Evolutionary conservation across 2,113 vertebrate genomes (phyloP), one percentile per base, ranked within the genome.

Genomic region (Trematomus loennbergii): DNA sequence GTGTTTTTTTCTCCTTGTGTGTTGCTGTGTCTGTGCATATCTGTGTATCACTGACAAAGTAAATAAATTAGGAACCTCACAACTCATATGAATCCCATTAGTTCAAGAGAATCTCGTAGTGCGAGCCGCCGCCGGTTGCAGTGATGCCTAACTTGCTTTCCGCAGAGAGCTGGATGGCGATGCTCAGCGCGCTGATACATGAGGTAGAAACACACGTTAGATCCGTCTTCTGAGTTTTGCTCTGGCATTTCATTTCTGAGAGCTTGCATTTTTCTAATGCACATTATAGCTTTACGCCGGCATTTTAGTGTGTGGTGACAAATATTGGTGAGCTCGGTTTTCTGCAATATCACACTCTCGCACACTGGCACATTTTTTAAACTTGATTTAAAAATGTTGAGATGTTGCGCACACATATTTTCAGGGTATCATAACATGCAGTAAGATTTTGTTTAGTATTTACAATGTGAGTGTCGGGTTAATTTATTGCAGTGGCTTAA

Each of bases 51-150:
- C 62, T 77, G 80, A 85, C 82, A 91, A 89, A 91, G 90, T 88
- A 89, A 91, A 93, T 91, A 91, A 86, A 94, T 93, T 87, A 93
- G 85, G 58, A 82, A 85, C 75, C 88, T 89, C 92, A 91, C 91
- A 86, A 87, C 87, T 97, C 96, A 96, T 96, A 96, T 95, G 96
- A 96, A 96, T 95, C 94, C 96, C 96, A 97, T 97, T 97, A 97
- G 96, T 97, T 97, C 91, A 78, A 67, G 91, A 83, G 95, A 94
- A 97, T 97, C 96, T 97, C 78, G 12, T 17, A 2, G 91, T 80
- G 91, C 82, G 93, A 86, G 52, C 65, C 84, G 89, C 91, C 74
- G 82, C 85, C 33, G 90, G 84, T 87, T 84, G 84, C 85, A 92
- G 78, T 58, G 78, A 79, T 65, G 81, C 75, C 81, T 78, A 82